Evolutionary conservation across 1,140 invertebrate species (phyloP), one percentile per base, ranked within the genome.

Genomic region (Drosophila ironensis): DNA sequence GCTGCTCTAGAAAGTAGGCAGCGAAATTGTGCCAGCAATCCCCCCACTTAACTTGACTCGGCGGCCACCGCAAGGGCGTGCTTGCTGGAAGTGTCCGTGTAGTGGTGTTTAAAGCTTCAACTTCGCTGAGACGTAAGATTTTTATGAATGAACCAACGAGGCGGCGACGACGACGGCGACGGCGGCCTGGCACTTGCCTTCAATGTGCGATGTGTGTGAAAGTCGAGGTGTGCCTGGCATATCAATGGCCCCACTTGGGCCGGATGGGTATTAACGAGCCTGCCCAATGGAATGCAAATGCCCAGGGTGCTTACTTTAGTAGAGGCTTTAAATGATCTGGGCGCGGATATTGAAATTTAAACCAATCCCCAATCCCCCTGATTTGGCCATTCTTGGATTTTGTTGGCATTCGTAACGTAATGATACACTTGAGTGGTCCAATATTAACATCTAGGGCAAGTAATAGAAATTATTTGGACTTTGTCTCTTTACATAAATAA

Each of bases 131-230:
- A 46, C 48, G 57, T 64, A 59, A 17, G 61, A 72, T 72, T 82
- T 81, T 82, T 77, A 76, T 82, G 77, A 82, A 82, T 82, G 77
- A 82, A 82, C 38, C 59, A 37, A 16, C 44, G 38, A 17, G 46
- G 16, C 45, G 30, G 11, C 7, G 4, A 2, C 7, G 25, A 27
- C 7, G n/a, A n/a, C 30, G 11, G 30, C 3, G 25, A 50, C 37
- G 28, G 19, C 48, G 38, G 20, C 22, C 16, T 42, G 28, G 38
- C 37, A 52, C 40, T 42, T 53, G 41, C 51, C 50, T 60, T 50
- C 33, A 50, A 63, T 50, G 57, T 48, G 37, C 35, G 40, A 54
- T 50, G 59, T 50, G 57, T 48, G 37, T 40, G 40, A 54, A 71
- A 53, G 41, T 30, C 28, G 33, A 50, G 56, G 56, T 68, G 77